Evolutionary conservation across 2,888 invertebrate species (phyloP).

Genomic region (Molanna angustata): DNA sequence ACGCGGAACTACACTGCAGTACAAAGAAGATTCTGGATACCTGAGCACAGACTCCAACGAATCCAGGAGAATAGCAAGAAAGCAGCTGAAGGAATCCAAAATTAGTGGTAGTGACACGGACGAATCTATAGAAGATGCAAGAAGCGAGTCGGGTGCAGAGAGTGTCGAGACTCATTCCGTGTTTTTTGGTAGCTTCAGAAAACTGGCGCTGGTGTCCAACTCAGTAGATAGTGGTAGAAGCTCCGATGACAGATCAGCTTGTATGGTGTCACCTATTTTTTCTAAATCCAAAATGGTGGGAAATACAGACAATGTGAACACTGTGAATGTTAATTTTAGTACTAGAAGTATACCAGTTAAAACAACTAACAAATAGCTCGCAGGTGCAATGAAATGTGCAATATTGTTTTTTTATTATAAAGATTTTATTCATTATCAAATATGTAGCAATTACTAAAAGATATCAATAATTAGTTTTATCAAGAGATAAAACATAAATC

Average conservation of each 20-base stretch:
- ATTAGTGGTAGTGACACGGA: slow-evolving; percentile 70
- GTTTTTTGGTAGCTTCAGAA: slow-evolving; percentile 73
- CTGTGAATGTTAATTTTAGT: slow-evolving; percentile 3
- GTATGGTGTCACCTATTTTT: slow-evolving; percentile 3
- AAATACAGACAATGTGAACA: not conserved
- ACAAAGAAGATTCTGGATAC: slow-evolving; percentile 77
- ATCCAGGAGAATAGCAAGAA: slow-evolving; percentile 53
- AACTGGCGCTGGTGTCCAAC: slow-evolving; percentile 38
- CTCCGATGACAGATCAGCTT: slow-evolving; percentile 35
- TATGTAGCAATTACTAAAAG: not conserved
- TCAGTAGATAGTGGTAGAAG: slow-evolving; percentile 44
- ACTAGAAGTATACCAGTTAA: slow-evolving; percentile 6
- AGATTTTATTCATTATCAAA: not conserved
- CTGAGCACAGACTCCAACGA: slow-evolving; percentile 78
- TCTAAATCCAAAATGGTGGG: not conserved
- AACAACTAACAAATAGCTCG: not conserved
- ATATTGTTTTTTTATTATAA: slow-evolving; percentile 10
- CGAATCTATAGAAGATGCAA: slow-evolving; percentile 75
- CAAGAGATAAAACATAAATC: too few relatives aligned
- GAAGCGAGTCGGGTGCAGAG: slow-evolving; percentile 84
- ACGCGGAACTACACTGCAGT: slow-evolving; percentile 35
- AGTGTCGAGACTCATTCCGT: slow-evolving; percentile 86
- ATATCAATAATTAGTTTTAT: too few relatives aligned
- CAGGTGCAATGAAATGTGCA: slow-evolving; percentile 10
- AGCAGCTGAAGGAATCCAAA: slow-evolving; percentile 51